Evolutionary conservation across 2,113 vertebrate species (phyloP).

Genomic region (Hippocampus abdominalis): DNA sequence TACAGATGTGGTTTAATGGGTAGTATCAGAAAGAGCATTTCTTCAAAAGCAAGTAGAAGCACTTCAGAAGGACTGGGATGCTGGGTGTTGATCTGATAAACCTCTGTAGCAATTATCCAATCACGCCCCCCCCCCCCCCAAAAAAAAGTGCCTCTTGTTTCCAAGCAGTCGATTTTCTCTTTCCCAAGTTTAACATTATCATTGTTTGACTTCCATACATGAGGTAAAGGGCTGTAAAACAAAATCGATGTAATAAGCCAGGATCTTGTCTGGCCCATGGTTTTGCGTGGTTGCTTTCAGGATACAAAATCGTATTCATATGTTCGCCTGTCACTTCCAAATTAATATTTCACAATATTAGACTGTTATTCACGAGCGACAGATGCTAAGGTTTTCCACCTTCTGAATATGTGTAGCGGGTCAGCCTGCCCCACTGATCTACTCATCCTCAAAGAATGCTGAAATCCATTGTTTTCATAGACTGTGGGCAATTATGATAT

Average conservation of each 20-base stretch:
- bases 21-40: background rate
- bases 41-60: background rate
- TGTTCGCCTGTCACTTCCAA: background rate
- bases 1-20: background rate
- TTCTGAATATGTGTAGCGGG: background rate
- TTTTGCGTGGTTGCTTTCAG: background rate
- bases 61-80: background rate
- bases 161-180: background rate
- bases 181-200: background rate
- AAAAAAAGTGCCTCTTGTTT: background rate
- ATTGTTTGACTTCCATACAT: background rate
- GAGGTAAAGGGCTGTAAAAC: background rate
- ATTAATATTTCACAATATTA: background rate
- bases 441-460: slow-evolving; percentile 3
- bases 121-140: background rate
- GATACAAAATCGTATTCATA: background rate
- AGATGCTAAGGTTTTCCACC: background rate
- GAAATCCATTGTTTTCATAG: background rate
- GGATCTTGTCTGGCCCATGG: background rate
- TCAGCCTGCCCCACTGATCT: background rate
- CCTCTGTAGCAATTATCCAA: background rate
- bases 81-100: background rate
- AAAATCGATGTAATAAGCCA: background rate
- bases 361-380: background rate
- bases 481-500: background rate